Base-by-base conservation (phyloP, 2,113 vertebrate species). In the Phrynocephalus versicolor region DNA sequence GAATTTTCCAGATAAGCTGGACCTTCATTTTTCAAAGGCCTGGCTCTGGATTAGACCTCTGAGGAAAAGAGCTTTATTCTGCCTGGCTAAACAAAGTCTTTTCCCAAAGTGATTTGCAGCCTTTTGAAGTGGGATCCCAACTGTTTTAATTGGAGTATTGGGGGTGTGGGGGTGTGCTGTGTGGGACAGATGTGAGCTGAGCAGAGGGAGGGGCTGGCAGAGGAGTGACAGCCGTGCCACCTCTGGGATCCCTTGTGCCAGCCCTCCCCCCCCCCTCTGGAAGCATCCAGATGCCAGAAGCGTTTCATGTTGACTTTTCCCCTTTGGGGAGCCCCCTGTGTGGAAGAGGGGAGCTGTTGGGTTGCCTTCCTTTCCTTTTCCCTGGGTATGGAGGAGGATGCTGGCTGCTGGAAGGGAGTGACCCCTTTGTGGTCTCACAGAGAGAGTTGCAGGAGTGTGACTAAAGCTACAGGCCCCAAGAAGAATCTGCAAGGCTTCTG, bases 41-140 rank as follows among this genome's bases (percentile, higher is more conserved):
- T 70, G 79, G 76, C 87, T n/a, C 76, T 90, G 87, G 87, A 90
- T 92, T 90, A 94, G 86, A 80, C 82, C 72, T 85, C 82, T 87
- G 45, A 86, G 62, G 90, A 92, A 77, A 72, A 89, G 87, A 83
- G 81, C 60, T 88, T 93, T 94, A 65, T 92, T 94, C 85, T 92
- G 87, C 88, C 82, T 92, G 89, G 91, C 81, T 90, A 89, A 92
- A 87, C 88, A 92, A 85, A 90, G 35, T 83, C 13, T 92, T 87
- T 93, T 91, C 85, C n/a, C 90, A 89, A 80, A 93, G 86, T 57
- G 78, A 89, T 87, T 88, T 88, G 83, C 86, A 85, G 76, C 89
- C 85, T 88, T 94, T 91, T 92, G 78, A 91, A 89, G 83, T 92
- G 90, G 89, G 81, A 30, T 23, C 10, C 74, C 30, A 15, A 27